A percentile compares a stretch with the other conserved stretches of the same genome.
These are phyloP conservation scores for Etheostoma spectabile DNA, from an alignment of 2,113 vertebrate species.

Conservation along the genomic window DNA sequence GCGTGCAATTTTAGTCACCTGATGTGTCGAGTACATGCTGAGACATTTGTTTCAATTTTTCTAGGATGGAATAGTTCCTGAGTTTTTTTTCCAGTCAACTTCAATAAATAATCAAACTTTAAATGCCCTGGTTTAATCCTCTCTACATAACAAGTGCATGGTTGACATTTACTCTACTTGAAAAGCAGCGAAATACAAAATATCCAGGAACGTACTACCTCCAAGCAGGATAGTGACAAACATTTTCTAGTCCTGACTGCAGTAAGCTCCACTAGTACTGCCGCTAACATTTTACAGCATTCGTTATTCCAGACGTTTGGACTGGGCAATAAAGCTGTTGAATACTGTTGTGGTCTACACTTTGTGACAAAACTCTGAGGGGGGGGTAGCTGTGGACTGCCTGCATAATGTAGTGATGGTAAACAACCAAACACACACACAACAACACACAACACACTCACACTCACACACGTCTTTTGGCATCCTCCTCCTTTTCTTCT, in stretches of 20 bases:
- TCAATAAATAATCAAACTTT: not conserved
- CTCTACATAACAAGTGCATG: not conserved
- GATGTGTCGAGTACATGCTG: too few species aligned
- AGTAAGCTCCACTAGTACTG: not conserved
- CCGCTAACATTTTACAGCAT: not conserved
- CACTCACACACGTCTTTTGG: not conserved
- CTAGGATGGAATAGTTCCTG: too few species aligned
- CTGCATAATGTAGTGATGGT: constrained; percentile 5
- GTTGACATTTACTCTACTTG: not conserved
- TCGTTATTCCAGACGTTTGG: not conserved
- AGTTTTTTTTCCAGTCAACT: not conserved
- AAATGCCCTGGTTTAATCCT: not conserved
- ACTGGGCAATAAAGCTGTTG: constrained; percentile 37
- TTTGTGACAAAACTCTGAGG: constrained; percentile 22
- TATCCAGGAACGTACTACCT: constrained; percentile 66
- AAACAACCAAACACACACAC: constrained; percentile 15
- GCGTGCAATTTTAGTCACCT: too few species aligned
- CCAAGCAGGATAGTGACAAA: constrained; percentile 80
- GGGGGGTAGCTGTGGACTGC: not conserved
- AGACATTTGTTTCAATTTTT: too few species aligned
- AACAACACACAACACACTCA: not conserved
- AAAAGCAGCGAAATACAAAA: not conserved
- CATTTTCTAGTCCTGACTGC: constrained; percentile 61
- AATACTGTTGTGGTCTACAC: constrained; percentile 59
- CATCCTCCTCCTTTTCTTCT: constrained; percentile 34